phyloP scores from a whole-genome alignment of 2,797 vertebrate genomes.

The Paedocypris micromegethes region DNA sequence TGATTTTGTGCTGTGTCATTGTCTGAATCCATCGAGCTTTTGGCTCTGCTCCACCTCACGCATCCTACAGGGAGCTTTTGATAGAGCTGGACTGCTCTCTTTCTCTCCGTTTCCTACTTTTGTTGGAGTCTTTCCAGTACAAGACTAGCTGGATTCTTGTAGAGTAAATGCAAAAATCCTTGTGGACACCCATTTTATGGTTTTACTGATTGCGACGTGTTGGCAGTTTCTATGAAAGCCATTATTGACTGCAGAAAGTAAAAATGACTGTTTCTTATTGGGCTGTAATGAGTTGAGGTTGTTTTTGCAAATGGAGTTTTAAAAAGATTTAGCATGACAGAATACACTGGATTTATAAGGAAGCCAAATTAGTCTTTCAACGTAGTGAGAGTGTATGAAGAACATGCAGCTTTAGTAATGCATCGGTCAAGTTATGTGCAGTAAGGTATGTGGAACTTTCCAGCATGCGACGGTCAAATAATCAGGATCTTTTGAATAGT shows the following conservation, averaged over 20 bases:
- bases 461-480: no score
- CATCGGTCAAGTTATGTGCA: no score
- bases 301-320: neutral
- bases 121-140: constrained; percentile 28
- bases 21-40: constrained; percentile 28
- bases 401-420: no score
- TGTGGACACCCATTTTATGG: neutral
- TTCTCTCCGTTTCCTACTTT: constrained; percentile 13
- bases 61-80: constrained; percentile 20
- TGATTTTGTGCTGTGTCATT: constrained; percentile 47
- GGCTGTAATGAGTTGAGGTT: constrained; percentile 21
- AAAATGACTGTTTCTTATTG: constrained; percentile 9
- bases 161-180: neutral
- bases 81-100: constrained; percentile 23
- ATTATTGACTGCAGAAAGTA: constrained; percentile 13
- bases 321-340: neutral
- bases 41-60: constrained; percentile 23
- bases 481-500: no score
- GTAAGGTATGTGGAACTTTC: no score
- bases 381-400: no score
- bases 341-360: no score
- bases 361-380: no score
- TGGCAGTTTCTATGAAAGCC: constrained; percentile 9
- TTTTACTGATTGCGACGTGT: constrained; percentile 27
- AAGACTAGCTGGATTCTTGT: constrained; percentile 34